Evolutionary conservation across 2,888 invertebrate species (phyloP).

Genomic region (Troides oblongomaculatus): DNA sequence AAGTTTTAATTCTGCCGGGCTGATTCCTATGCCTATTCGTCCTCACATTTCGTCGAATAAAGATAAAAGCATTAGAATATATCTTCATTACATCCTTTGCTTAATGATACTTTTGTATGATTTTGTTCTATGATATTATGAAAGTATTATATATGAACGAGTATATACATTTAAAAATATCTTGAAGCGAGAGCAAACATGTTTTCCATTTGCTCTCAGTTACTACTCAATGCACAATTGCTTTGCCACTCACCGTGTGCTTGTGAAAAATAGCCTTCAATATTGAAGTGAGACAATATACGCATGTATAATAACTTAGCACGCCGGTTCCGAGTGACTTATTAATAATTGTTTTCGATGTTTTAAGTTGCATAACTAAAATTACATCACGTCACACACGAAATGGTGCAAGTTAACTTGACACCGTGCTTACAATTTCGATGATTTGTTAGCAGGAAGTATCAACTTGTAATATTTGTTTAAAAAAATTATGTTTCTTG

Average conservation of each 20-base stretch:
- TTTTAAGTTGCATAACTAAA: conserved; percentile 13
- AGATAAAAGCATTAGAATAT: too few relatives aligned
- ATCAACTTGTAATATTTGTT: not conserved
- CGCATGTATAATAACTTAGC: conserved; percentile 1
- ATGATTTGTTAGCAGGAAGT: not conserved
- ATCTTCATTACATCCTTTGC: too few relatives aligned
- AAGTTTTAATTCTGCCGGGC: too few relatives aligned
- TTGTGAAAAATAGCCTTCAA: conserved; percentile 11
- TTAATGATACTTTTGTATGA: too few relatives aligned
- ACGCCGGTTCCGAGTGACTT: not conserved
- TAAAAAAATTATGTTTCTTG: not conserved
- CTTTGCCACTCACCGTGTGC: conserved; percentile 4
- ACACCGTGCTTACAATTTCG: not conserved
- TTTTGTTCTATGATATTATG: not conserved
- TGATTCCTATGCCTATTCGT: too few relatives aligned
- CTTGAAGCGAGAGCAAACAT: not conserved
- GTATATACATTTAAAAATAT: not conserved
- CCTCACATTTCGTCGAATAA: too few relatives aligned
- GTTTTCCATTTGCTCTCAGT: conserved; percentile 4
- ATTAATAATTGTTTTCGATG: conserved; percentile 13
- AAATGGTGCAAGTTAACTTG: conserved; percentile 4
- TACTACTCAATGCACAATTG: conserved; percentile 1
- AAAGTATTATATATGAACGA: not conserved
- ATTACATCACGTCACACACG: conserved; percentile 28
- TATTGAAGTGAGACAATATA: conserved; percentile 2